Evolutionary conservation across 1,140 invertebrate genomes (phyloP), one percentile per base, ranked within the genome.

Genomic region (Leptinotarsa texana): DNA sequence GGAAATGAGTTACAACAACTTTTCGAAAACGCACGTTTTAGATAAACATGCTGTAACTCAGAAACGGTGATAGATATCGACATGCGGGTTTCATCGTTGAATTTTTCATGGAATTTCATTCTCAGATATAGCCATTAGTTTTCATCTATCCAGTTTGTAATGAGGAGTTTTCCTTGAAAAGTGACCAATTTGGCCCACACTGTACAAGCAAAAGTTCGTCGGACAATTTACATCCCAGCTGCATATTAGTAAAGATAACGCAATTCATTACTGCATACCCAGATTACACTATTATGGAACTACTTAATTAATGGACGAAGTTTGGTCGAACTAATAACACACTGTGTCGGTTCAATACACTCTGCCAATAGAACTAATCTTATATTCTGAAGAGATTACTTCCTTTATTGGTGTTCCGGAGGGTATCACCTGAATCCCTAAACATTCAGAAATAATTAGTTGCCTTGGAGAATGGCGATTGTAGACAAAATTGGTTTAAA

Each of bases 401-500:
- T 66, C 63, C 63, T 66, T 66, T 66, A 66, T 66, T 66, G 63
- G 5, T 33, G 15, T 17, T 66, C 21, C 11, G 27, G 63, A 33
- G 27, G 22, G n/a, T 66, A 21, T 24, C 63, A 66, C 63, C 63
- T 66, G 63, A 69, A 69, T 69, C 48, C 13, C 68, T 69, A 51
- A 69, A 69, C 48, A 69, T 47, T 48, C 49, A 49, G 42, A 49
- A 47, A 22, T 51, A 57, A 69, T 49, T 49, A 66, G 63, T 66
- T 33, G 63, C 21, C 27, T 11, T 69, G 18, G 33, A 13, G 68
- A 49, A 51, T 69, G 48, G 42, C 15, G 42, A 49, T 69, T 69
- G n/a, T 69, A 47, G 68, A 69, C 15, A 11, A 49, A 49, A 69
- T 69, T 69, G 68, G 68, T 69, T 69, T 69, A 49, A 69, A 69